Conservation (phyloP, 2,113 vertebrate species). For the Pardalotus punctatus region DNA sequence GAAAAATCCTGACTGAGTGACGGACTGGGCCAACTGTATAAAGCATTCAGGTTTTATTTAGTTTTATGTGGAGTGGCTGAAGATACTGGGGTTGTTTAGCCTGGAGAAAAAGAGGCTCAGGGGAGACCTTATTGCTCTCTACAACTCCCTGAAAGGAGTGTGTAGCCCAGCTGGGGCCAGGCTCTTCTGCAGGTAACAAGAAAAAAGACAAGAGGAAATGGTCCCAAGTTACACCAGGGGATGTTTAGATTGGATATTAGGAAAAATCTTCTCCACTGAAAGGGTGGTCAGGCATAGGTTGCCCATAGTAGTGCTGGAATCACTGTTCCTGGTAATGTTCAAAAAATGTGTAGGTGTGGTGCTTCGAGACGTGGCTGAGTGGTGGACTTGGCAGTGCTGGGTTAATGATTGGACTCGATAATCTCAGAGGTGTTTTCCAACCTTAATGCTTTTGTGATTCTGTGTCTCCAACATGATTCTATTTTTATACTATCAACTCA, state of each 20-base stretch:
- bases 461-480: not conserved
- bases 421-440: not conserved
- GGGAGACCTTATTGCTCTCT: not conserved
- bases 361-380: not conserved
- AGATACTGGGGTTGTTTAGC: not conserved
- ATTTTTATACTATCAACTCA: not conserved
- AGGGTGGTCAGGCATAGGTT: not conserved
- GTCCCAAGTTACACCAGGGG: not conserved
- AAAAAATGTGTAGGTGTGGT: not conserved
- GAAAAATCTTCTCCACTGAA: not conserved
- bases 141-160: not conserved
- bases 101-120: not conserved
- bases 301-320: not conserved
- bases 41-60: not conserved
- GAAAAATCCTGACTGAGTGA: not conserved
- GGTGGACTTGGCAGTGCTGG: not conserved
- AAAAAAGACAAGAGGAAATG: not conserved
- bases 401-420: not conserved
- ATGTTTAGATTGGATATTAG: not conserved
- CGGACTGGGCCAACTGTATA: not conserved
- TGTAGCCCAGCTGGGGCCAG: fast-evolving
- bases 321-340: not conserved
- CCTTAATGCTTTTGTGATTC: not conserved
- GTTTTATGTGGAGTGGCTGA: not conserved
- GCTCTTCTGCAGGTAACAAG: not conserved